Percentiles rank a stretch among this genome's conserved stretches.
phyloP scores from a whole-genome alignment of 2,797 vertebrate genomes.

The Oreonectes daqikongensis region DNA sequence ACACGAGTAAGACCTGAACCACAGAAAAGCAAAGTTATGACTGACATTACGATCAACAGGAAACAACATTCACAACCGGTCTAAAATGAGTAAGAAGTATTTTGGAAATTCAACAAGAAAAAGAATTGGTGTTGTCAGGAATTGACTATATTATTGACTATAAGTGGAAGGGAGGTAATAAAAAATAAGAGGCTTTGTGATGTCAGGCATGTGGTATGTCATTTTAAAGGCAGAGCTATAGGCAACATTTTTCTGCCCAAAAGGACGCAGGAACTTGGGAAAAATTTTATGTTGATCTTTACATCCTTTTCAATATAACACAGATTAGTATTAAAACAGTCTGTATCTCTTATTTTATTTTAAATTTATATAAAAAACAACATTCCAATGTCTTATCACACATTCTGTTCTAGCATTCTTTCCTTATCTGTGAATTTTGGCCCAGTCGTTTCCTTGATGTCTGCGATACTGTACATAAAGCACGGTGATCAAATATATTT shows the following conservation, averaged over 20 bases:
- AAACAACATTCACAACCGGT: not conserved
- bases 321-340: not conserved
- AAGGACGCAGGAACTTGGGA: too few relatives aligned
- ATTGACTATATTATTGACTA: not conserved
- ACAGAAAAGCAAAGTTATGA: too few relatives aligned
- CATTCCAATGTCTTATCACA: not conserved
- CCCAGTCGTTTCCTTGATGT: not conserved
- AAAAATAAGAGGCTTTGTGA: not conserved
- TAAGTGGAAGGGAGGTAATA: not conserved
- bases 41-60: not conserved
- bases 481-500: not conserved
- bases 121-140: too few relatives aligned
- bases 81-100: too few relatives aligned
- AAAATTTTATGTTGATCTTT: not conserved
- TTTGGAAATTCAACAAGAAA: too few relatives aligned
- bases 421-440: not conserved
- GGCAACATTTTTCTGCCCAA: not conserved
- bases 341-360: not conserved
- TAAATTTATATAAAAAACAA: not conserved
- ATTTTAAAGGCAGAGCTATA: not conserved
- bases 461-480: not conserved
- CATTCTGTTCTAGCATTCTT: conserved; percentile 3
- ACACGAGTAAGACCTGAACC: not conserved
- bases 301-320: not conserved
- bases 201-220: not conserved